Base-by-base conservation (phyloP, 2,888 invertebrate species). In the Cabera pusaria region DNA sequence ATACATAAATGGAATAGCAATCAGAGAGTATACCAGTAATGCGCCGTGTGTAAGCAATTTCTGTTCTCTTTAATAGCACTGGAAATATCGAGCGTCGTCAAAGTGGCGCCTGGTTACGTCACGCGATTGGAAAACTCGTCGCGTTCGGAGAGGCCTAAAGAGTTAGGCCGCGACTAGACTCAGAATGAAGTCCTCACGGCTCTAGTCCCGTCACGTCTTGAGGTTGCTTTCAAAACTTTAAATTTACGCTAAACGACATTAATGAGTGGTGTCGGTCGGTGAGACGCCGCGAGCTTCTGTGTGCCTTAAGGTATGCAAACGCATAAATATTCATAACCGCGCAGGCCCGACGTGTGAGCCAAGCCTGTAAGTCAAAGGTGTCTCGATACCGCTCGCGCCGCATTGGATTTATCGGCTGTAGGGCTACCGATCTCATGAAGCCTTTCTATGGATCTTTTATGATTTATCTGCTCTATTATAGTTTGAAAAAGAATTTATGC, bases 71-170 rank as follows among this genome's bases (percentile, higher is more conserved):
- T 56, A 52, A 58, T 46, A 45, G 50, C 48, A 54, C 46, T 53
- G 45, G 46, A 48, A 46, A 49, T 49, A 47, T 45, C 49, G 43
- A 52, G 37, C 58, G 64, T 65, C 81, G 79, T 65, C 78, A 58
- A 50, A 37, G 53, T 63, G 84, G 84, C 86, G 87, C 83, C 85
- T 64, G 57, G 67, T 87, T 83, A 81, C 84, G 81, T 86, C 81
- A 87, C 60, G 50, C 64, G 61, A 75, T 79, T 78, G 80, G 80
- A 84, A 84, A 86, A 76, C 76, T 80, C 64, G 72, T 59, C 68
- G 72, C 69, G 74, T 70, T 63, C 49, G 52, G 54, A 56, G 60
- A 65, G 65, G 67, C 69, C 72, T 66, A 71, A 79, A 76, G 64
- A 70, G 63, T 58, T 57, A 62, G 56, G 57, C 56, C 67, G 72